Evolutionary conservation across 2,113 vertebrate genomes (phyloP).

Genomic region (Ceyx cyanopectus): DNA sequence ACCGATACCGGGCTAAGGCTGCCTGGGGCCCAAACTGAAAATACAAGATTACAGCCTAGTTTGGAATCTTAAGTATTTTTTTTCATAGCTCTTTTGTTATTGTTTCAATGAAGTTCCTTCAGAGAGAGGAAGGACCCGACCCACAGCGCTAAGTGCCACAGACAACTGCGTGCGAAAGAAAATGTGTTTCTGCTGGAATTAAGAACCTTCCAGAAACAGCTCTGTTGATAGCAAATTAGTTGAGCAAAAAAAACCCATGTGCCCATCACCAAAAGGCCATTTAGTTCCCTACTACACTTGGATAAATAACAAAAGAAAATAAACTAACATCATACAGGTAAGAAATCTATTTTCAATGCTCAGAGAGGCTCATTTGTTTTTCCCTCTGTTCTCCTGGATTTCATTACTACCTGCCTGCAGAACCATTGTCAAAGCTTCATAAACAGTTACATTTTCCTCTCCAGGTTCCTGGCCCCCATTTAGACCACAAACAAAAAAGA

Average conservation of each 20-base stretch:
- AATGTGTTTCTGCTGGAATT: background rate
- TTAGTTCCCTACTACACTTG: background rate
- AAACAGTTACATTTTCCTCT: conserved; percentile 15
- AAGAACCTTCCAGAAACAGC: conserved; percentile 6
- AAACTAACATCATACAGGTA: background rate
- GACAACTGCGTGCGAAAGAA: background rate
- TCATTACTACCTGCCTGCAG: conserved; percentile 3
- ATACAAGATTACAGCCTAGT: too few species aligned
- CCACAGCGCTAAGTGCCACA: background rate
- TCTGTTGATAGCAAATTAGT: background rate
- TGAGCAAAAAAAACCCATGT: background rate
- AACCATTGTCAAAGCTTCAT: conserved; percentile 25
- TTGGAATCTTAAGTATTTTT: background rate
- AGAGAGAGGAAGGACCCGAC: background rate
- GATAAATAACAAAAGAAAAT: conserved; percentile 16
- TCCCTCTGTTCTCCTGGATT: conserved; percentile 10
- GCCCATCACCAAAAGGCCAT: background rate
- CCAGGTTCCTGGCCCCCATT: background rate
- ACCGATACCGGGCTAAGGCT: background rate
- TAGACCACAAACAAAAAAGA: background rate
- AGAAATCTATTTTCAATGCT: background rate
- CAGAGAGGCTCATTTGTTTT: conserved; percentile 30
- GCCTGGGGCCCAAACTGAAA: background rate
- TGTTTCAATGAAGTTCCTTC: background rate
- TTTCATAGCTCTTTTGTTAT: background rate